Base-by-base conservation (phyloP, 2,797 vertebrate genomes). In the Myoxocephalus aenaeus region DNA sequence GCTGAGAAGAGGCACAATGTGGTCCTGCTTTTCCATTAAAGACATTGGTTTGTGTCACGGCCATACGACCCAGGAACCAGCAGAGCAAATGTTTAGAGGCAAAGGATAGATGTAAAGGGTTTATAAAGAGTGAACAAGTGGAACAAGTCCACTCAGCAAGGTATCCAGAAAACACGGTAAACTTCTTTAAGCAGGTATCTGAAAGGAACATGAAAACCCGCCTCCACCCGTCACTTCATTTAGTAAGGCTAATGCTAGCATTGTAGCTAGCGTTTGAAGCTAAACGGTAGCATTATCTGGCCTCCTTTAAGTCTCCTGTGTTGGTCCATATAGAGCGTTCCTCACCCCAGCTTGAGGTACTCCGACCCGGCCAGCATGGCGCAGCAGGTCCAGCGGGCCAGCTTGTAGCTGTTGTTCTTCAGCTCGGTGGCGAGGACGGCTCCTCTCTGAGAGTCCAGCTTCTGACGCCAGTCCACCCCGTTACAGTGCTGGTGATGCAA, bases 371-470 rank as follows among this genome's bases (percentile, higher is more conserved):
- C 98, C 90, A 99, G 92, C 91, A 99, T 92, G 0, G 98, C 98
- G 0, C 97, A 99, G 92, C 97, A 98, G 1, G 98, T 99, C 98
- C 98, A 99, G 32, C 98, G 96, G 14, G 98, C 98, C 90, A 99
- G 79, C 84, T 99, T 99, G 94, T 99, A 99, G 95, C 98, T 99
- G 95, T 99, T 99, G 85, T 99, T 99, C 92, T 99, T 99, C 90
- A 99, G 94, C 93, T 99, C 98, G 0, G 98, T 99, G 93, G 98
- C 98, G 44, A 99, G 95, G 76, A 99, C 98, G 0, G 98, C 98
- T 27, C 98, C 98, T 50, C 98, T 93, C 96, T 99, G 98, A 0
- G 98, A 99, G 92, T 99, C 98, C 81, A 99, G 95, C 93, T 99
- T 99, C 95, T 99, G 98, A 57, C 98, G 96, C 98, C 98, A 99